Percentiles rank a stretch among this genome's conserved stretches.
Conservation (phyloP, 1,140 invertebrate genomes). For the Cherax quadricarinatus region DNA sequence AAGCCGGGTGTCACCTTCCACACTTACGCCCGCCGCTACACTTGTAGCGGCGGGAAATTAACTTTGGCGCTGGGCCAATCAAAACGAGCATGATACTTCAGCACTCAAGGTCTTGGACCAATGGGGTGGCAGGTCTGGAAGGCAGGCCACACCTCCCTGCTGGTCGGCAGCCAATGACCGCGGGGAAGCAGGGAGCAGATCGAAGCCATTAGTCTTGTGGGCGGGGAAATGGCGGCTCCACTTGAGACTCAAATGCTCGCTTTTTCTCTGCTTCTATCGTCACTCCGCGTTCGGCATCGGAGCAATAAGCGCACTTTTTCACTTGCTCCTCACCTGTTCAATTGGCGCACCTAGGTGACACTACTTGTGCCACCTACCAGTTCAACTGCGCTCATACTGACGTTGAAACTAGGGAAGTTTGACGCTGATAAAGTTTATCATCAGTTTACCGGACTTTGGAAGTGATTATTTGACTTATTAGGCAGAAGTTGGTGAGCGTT, state of each 20-base stretch:
- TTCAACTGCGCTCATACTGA: not conserved
- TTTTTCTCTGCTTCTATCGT: conserved; percentile 67
- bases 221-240: conserved; percentile 64
- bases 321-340: conserved; percentile 50
- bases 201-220: conserved; percentile 69
- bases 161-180: conserved; percentile 35
- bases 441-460: not conserved
- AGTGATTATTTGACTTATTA: conserved; percentile 5
- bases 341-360: conserved; percentile 11
- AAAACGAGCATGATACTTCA: conserved; percentile 59
- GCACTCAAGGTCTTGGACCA: conserved; percentile 51
- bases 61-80: conserved; percentile 69
- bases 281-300: conserved; percentile 62
- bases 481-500: conserved; percentile 7
- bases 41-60: conserved; percentile 70
- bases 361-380: not conserved
- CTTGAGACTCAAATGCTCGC: conserved; percentile 68
- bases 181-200: conserved; percentile 29
- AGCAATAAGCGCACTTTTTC: conserved; percentile 66
- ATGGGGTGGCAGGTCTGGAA: not conserved
- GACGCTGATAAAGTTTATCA: conserved; percentile 12
- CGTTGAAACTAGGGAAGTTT: not conserved
- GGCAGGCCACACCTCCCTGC: conserved; percentile 21
- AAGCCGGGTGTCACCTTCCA: conserved; percentile 64
- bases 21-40: conserved; percentile 66